Percentiles rank a stretch among this genome's conserved stretches.
Conservation (phyloP, 2,113 vertebrate genomes). For the Bufo bufo region DNA sequence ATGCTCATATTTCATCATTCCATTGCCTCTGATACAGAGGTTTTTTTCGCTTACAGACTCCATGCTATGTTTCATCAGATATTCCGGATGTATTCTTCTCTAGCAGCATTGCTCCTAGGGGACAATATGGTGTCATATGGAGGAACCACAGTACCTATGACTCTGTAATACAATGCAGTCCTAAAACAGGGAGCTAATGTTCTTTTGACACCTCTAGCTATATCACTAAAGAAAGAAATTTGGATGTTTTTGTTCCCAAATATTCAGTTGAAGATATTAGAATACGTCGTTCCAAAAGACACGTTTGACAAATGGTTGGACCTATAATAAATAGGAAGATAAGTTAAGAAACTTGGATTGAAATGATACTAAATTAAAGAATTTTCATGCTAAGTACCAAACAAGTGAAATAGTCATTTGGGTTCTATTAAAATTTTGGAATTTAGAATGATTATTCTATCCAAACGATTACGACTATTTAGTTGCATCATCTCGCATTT, state of each 20-base stretch:
- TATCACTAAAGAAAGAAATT: neutral
- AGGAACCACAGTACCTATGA: neutral
- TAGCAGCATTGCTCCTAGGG: too few species aligned
- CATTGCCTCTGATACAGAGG: too few species aligned
- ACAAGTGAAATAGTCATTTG: slow-evolving; percentile 9
- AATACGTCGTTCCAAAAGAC: neutral
- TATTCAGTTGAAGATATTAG: neutral
- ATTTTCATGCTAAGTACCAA: neutral
- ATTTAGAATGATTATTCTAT: neutral
- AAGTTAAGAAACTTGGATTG: neutral
- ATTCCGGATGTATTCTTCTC: neutral
- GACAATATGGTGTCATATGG: neutral
- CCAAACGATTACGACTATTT: neutral
- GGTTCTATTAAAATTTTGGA: slow-evolving; percentile 5
- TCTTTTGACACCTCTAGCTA: neutral
- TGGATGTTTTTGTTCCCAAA: neutral
- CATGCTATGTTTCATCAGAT: too few species aligned
- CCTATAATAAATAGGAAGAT: neutral
- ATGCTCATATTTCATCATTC: too few species aligned
- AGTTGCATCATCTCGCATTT: neutral
- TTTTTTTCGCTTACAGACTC: too few species aligned
- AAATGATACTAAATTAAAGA: neutral
- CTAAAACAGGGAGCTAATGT: neutral
- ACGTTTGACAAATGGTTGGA: neutral
- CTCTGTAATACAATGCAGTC: neutral